Evolutionary conservation across 2,888 invertebrate species (phyloP).

Genomic region (Oscheius onirici): DNA sequence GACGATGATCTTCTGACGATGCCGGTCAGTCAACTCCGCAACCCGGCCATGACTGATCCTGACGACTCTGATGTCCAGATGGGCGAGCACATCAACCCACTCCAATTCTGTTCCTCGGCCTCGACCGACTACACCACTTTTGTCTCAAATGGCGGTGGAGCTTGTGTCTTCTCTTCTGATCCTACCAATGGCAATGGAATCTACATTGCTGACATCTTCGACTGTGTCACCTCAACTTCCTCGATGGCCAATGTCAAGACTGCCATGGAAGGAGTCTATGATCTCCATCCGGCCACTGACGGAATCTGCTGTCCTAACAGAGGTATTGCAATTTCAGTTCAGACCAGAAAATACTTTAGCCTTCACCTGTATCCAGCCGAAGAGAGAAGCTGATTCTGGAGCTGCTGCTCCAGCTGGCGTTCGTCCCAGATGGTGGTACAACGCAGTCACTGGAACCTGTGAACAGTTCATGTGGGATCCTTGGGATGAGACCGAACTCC

Average conservation of each 20-base stretch:
- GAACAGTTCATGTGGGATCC: conserved; percentile 71
- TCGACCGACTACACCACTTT: conserved; percentile 68
- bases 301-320: conserved; percentile 70
- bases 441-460: conserved; percentile 69
- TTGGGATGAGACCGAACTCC: conserved; percentile 70
- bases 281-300: conserved; percentile 66
- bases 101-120: conserved; percentile 67
- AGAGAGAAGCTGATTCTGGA: conserved; percentile 68
- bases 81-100: conserved; percentile 70
- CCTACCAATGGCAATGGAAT: conserved; percentile 62
- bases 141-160: conserved; percentile 65
- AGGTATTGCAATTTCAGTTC: conserved; percentile 36
- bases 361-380: conserved; percentile 70
- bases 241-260: conserved; percentile 69
- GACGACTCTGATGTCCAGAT: conserved; percentile 69
- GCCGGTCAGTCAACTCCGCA: conserved; percentile 70
- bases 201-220: conserved; percentile 69
- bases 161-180: conserved; percentile 53
- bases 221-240: conserved; percentile 64
- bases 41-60: conserved; percentile 71
- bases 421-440: conserved; percentile 69
- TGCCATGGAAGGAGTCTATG: conserved; percentile 70
- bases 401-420: conserved; percentile 70
- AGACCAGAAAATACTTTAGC: conserved; percentile 45
- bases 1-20: conserved; percentile 70